These are phyloP conservation scores for Anoncus sp. DNA, from an alignment of 2,888 invertebrate genomes.

Conservation along the genomic window DNA sequence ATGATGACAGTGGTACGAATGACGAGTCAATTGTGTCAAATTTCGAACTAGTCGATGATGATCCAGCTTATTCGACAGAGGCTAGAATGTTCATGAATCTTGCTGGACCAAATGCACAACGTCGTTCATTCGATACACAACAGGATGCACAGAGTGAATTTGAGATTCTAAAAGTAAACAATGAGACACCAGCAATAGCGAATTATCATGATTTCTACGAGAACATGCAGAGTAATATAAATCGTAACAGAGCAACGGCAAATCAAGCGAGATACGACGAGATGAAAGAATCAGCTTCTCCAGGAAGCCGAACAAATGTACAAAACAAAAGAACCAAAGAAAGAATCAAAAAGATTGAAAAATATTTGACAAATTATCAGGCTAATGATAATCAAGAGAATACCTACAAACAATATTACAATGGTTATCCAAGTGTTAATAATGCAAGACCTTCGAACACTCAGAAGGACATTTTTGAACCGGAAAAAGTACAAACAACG, in stretches of 20 bases:
- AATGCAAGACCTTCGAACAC: conserved; percentile 41
- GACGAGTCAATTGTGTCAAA: too few species aligned
- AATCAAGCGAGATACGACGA: conserved; percentile 34
- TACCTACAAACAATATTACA: conserved; percentile 61
- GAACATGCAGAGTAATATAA: conserved; percentile 65
- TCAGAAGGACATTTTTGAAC: conserved; percentile 60
- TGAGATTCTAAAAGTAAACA: conserved; percentile 79
- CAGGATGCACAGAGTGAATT: conserved; percentile 75
- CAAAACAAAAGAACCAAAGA: conserved; percentile 57
- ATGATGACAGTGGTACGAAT: conserved; percentile 14
- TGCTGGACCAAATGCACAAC: conserved; percentile 68
- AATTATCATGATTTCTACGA: conserved; percentile 79
- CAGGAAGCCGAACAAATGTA: conserved; percentile 1
- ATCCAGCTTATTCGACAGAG: conserved; percentile 75
- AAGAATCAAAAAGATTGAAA: conserved; percentile 68
- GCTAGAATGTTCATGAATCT: conserved; percentile 75
- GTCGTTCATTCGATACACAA: conserved; percentile 76
- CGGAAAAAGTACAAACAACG: conserved; percentile 71
- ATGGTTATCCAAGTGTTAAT: conserved; percentile 13
- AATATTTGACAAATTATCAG: conserved; percentile 68
- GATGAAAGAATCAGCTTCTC: background rate
- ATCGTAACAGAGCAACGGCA: conserved; percentile 28
- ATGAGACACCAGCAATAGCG: conserved; percentile 79
- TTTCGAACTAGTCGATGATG: conserved; percentile 67
- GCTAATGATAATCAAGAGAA: conserved; percentile 38